Evolutionary conservation across 2,888 invertebrate species (phyloP).

Genomic region (Temnothorax unifasciatus): DNA sequence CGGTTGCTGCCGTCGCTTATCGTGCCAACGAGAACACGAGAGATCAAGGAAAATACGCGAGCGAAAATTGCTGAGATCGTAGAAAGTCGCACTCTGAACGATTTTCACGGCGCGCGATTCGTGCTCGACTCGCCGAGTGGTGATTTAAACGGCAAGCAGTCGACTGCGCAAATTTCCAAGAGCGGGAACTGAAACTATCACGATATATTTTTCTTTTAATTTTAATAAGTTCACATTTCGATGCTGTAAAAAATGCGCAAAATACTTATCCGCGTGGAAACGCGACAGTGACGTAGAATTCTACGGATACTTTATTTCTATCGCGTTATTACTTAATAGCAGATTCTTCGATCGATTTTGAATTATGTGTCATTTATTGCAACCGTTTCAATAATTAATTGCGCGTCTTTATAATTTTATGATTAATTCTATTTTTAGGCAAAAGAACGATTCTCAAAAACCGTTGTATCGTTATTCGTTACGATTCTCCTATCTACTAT

Average conservation of each 20-base stretch:
- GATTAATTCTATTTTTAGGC: background rate
- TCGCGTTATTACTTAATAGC: background rate
- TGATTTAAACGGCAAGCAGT: background rate
- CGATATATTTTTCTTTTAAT: background rate
- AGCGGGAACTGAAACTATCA: background rate
- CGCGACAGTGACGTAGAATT: conserved; percentile 2
- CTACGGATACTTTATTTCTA: background rate
- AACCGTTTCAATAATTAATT: background rate
- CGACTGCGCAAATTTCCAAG: background rate
- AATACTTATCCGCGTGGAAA: background rate
- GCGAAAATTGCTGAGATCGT: conserved; percentile 24
- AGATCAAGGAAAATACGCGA: conserved; percentile 28
- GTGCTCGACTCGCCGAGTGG: background rate
- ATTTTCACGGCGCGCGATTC: background rate
- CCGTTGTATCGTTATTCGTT: background rate
- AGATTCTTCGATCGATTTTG: background rate
- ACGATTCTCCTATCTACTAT: background rate
- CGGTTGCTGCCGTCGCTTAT: conserved; percentile 22
- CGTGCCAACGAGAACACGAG: background rate
- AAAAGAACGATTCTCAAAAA: background rate
- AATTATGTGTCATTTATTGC: background rate
- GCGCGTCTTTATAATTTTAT: background rate
- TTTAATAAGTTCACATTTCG: background rate
- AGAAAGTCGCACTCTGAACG: conserved; percentile 10
- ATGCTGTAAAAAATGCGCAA: background rate